Evolutionary conservation across 2,113 vertebrate species (phyloP).

Genomic region (Anoura caudifer): DNA sequence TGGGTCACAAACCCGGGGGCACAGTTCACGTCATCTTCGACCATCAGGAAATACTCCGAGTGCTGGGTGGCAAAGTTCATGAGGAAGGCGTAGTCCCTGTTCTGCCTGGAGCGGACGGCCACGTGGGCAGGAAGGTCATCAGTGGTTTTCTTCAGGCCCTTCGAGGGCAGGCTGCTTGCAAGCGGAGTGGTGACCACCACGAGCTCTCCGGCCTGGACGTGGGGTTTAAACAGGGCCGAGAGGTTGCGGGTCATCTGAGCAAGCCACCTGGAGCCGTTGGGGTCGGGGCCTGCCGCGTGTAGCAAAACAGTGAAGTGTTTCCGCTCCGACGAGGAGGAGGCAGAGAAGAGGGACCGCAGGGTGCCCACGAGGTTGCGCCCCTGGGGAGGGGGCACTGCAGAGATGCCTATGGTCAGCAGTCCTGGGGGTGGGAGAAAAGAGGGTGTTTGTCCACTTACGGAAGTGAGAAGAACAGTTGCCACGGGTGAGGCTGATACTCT

Average conservation of each 20-base stretch:
- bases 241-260: constrained; percentile 59
- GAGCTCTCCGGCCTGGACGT: constrained; percentile 82
- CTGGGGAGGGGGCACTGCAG: constrained; percentile 77
- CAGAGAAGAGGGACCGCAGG: constrained; percentile 85
- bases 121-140: constrained; percentile 82
- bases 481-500: background rate
- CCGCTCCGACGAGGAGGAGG: constrained; percentile 84
- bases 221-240: constrained; percentile 70
- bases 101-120: constrained; percentile 89
- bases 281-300: constrained; percentile 83
- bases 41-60: constrained; percentile 89
- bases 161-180: constrained; percentile 82
- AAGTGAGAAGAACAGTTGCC: background rate
- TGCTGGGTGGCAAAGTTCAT: constrained; percentile 84
- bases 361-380: constrained; percentile 86
- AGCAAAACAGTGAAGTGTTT: constrained; percentile 88
- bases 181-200: constrained; percentile 83
- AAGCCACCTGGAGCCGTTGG: constrained; percentile 80
- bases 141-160: constrained; percentile 86
- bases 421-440: constrained; percentile 74
- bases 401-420: constrained; percentile 85
- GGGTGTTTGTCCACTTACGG: background rate
- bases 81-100: constrained; percentile 89
- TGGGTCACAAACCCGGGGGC: constrained; percentile 83
- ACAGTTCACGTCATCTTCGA: constrained; percentile 86